Base-by-base conservation (phyloP, 2,888 invertebrate species). In the Eucriotettix oculatus region DNA sequence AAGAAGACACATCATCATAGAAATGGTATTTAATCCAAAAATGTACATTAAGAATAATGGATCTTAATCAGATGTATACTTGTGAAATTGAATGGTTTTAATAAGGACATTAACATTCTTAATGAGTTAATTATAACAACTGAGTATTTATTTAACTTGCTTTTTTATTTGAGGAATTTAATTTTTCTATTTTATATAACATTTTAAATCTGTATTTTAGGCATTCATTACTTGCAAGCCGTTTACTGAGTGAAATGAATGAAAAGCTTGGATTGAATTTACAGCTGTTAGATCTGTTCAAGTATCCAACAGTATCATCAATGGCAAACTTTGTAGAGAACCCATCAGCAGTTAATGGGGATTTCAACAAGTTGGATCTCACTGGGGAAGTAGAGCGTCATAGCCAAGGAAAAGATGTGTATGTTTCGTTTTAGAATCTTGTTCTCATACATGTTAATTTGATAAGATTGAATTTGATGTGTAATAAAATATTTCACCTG, bases 181-280 rank as follows among this genome's bases (percentile, higher is more conserved):
- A 29, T 5, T 29, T 29, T 29, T 29, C 2, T 29, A 29, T 1
- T 54, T 48, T 48, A 48, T 16, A 48, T 1, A 16, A 12, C 41
- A 16, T 56, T 9, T 53, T n/a, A 10, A 11, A 29, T 16, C 16
- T 58, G 56, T 56, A 44, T 62, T 63, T 48, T 61, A 67, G 67
- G 10, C 68, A 68, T 61, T 68, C 68, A 1, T 63, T 68, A 40
- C 58, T 65, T 54, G 68, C 67, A 41, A 63, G 67, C 10, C 62
- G 61, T 9, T 63, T 66, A 14, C 59, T 68, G 42, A 63, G 65
- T 54, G 60, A 63, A 60, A 66, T 68, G 57, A 68, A 68, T 59
- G 64, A 65, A 43, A 40, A 56, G 10, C 62, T 67, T 59, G 61
- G 62, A 42, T 54, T 60, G 16, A 56, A 62, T 40, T 59, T 68